Evolutionary conservation across 2,113 vertebrate genomes (phyloP).

Genomic region (Sus scrofa): T2T-Sscrofa CM000827.6:72858001-72858500

Average conservation of each 20-base stretch:
- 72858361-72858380: constrained; percentile 7
- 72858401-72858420: background rate
- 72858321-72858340: background rate
- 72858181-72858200: background rate
- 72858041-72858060: background rate
- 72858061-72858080: background rate
- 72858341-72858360: background rate
- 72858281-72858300: background rate
- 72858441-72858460: background rate
- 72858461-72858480: background rate
- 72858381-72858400: background rate
- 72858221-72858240: background rate
- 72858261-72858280: background rate
- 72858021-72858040: background rate
- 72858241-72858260: background rate
- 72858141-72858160: background rate
- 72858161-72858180: background rate
- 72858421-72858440: background rate
- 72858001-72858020: background rate
- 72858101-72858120: too few relatives aligned
- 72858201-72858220: background rate
- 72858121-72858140: background rate
- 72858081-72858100: too few relatives aligned
- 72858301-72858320: background rate
- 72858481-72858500: constrained; percentile 21